These are phyloP conservation scores for Polietes domitor DNA, from an alignment of 2,888 invertebrate genomes.

Conservation along the genomic window DNA sequence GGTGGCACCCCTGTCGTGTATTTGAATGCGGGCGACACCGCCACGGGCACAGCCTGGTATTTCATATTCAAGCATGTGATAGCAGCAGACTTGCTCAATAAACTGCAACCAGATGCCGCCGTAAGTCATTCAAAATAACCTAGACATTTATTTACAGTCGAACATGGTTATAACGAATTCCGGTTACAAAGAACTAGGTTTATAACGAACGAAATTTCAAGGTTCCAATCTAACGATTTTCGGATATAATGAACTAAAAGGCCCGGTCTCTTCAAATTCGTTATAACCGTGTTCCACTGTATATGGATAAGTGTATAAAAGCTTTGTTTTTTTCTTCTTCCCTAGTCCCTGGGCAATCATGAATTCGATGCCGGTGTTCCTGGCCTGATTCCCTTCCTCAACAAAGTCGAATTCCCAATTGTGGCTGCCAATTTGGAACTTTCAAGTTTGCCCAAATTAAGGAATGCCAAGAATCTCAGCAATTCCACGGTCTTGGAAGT, in stretches of 20 bases:
- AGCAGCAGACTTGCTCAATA: constrained; percentile 89
- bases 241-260: too few relatives aligned
- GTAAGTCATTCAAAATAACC: too few relatives aligned
- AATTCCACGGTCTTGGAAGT: constrained; percentile 86
- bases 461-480: constrained; percentile 80
- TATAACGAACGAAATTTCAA: too few relatives aligned
- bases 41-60: constrained; percentile 94
- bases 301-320: background rate
- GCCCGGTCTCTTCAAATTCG: too few relatives aligned
- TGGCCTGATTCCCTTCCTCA: constrained; percentile 89
- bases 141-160: too few relatives aligned
- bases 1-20: constrained; percentile 87
- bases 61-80: constrained; percentile 90
- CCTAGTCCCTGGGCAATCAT: constrained; percentile 94
- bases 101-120: constrained; percentile 91
- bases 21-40: constrained; percentile 96
- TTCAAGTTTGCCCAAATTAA: constrained; percentile 84
- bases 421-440: constrained; percentile 90
- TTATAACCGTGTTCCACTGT: too few relatives aligned
- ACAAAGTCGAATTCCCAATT: constrained; percentile 87
- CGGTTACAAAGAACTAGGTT: too few relatives aligned
- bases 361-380: constrained; percentile 92
- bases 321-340: background rate
- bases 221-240: too few relatives aligned
- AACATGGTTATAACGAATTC: too few relatives aligned